Evolutionary conservation across 2,113 vertebrate genomes (phyloP), one percentile per base, ranked within the genome.

Genomic region (Pimephales promelas): DNA sequence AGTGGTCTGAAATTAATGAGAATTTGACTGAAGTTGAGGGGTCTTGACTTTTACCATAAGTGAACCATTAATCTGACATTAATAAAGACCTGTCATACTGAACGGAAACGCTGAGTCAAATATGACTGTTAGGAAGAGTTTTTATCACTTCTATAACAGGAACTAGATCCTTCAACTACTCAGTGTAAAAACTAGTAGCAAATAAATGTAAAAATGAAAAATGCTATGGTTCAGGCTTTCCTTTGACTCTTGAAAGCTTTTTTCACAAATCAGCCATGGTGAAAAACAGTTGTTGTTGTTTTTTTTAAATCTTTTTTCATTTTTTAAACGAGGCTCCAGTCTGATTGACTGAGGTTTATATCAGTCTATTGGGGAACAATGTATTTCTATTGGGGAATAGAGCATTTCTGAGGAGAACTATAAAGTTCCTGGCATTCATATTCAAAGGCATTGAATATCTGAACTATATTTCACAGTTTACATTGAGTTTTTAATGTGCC

Each of bases 51-150:
- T 45, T 31, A n/a, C 45, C 34, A 81, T 74, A 81, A 75, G 22
- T 61, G 22, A 72, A 47, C 75, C 61, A 71, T 77, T 83, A 64
- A 83, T 83, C 72, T 76, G 43, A 75, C 71, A 76, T 72, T 81
- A 52, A 70, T 59, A 61, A 49, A 62, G 22, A 75, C 36, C 56
- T 54, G 49, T 31, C 47, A 36, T 49, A 28, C 52, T 72, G 66
- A 45, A 28, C 28, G 40, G 68, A 18, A 64, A 78, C 2, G 40
- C 31, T 24, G 43, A 76, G 45, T 66, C 72, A 31, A 40, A 64
- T 22, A 70, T 20, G 54, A 24, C 36, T n/a, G 31, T 45, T 4
- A 24, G 26, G 16, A 68, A 22, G 31, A 18, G 3, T n/a, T 26
- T 14, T 40, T 40, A 54, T 54, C 5, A 54, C 36, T 68, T 68